These are phyloP conservation scores for Drosophila melanosoma DNA, from an alignment of 2,888 invertebrate species.

Conservation along the genomic window DNA sequence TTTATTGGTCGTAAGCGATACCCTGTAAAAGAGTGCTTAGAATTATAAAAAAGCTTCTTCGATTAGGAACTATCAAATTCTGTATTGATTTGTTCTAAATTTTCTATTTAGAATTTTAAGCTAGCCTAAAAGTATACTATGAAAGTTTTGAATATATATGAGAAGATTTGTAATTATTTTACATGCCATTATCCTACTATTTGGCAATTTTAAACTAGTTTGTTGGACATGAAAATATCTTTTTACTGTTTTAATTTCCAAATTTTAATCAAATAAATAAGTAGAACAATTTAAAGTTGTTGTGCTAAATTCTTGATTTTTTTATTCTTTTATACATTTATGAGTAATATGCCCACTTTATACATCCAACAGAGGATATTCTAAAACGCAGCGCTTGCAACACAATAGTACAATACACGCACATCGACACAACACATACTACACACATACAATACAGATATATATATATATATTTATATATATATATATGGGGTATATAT, in stretches of 20 bases:
- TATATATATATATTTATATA: conserved; percentile 3
- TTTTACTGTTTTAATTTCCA: neutral
- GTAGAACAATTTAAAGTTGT: neutral
- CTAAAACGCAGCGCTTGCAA: conserved; percentile 35
- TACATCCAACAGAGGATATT: conserved; percentile 16
- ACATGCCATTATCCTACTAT: too few species aligned
- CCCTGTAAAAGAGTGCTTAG: conserved; percentile 14
- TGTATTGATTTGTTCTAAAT: too few species aligned
- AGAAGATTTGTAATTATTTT: neutral
- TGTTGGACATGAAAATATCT: too few species aligned
- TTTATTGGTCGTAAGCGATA: neutral
- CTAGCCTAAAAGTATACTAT: too few species aligned
- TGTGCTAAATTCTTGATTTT: neutral
- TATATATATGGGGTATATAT: conserved; percentile 5
- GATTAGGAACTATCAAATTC: neutral
- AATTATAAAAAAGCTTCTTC: neutral
- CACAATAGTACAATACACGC: conserved; percentile 32
- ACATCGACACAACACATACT: conserved; percentile 15
- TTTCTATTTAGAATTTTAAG: too few species aligned
- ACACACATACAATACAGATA: conserved; percentile 13
- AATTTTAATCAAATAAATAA: neutral
- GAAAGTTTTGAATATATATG: too few species aligned
- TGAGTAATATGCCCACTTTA: neutral
- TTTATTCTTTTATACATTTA: neutral
- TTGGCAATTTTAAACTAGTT: too few species aligned